Conservation (phyloP, 2,888 invertebrate genomes). For the Lissocephala sabroskyi region DNA sequence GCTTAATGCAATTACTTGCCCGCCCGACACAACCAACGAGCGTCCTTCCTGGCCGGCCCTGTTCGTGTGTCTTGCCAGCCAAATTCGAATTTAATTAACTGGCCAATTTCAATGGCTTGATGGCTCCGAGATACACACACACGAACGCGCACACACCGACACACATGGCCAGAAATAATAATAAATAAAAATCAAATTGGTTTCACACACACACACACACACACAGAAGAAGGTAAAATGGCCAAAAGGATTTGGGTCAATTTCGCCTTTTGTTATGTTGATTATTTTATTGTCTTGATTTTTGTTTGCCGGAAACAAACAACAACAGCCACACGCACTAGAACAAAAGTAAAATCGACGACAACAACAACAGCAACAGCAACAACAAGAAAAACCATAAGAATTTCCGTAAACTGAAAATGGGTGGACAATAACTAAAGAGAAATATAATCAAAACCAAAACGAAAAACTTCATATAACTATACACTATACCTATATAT, state of each 20-base stretch:
- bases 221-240: not conserved
- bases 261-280: constrained; percentile 3
- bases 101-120: too few species aligned
- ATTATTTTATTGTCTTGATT: constrained; percentile 13
- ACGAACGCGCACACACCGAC: too few species aligned
- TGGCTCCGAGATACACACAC: too few species aligned
- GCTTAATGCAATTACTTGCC: too few species aligned
- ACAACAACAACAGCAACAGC: constrained; percentile 20
- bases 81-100: too few species aligned
- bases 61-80: too few species aligned
- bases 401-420: constrained; percentile 68
- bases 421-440: constrained; percentile 72
- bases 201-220: constrained; percentile 2
- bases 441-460: constrained; percentile 22
- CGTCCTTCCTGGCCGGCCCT: too few species aligned
- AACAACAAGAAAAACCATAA: constrained; percentile 26
- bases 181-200: too few species aligned
- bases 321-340: constrained; percentile 15
- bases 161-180: too few species aligned
- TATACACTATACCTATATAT: constrained; percentile 28
- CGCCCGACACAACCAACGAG: too few species aligned
- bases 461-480: constrained; percentile 22
- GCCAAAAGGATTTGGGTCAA: too few species aligned
- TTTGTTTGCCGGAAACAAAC: not conserved
- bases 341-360: constrained; percentile 17